Evolutionary conservation across 1,140 invertebrate species (phyloP).

Genomic region (Ostrea denselamellosa): DNA sequence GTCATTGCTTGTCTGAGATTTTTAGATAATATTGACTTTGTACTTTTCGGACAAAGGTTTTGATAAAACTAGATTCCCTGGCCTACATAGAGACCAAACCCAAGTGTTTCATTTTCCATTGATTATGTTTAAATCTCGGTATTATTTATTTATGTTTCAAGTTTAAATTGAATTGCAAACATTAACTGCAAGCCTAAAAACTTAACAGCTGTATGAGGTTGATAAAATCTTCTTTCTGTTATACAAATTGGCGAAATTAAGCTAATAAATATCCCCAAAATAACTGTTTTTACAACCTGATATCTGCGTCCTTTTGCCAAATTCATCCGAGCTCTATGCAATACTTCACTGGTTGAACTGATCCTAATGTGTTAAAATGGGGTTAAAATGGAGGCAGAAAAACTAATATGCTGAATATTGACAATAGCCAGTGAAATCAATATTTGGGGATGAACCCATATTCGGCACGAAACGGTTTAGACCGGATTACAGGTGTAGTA

Average conservation of each 20-base stretch:
- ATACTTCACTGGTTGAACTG: not conserved
- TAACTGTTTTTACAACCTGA: constrained; percentile 19
- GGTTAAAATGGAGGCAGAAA: not conserved
- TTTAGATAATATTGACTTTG: constrained; percentile 10
- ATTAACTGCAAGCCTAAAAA: constrained; percentile 24
- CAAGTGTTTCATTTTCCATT: constrained; percentile 16
- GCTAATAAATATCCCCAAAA: constrained; percentile 36
- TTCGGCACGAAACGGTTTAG: constrained; percentile 31
- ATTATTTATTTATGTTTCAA: constrained; percentile 33
- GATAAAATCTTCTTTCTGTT: constrained; percentile 26
- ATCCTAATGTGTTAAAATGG: constrained; percentile 29
- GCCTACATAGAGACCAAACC: constrained; percentile 1
- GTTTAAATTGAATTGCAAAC: constrained; percentile 34
- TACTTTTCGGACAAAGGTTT: not conserved
- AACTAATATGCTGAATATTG: not conserved
- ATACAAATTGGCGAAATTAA: constrained; percentile 17
- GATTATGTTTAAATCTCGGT: constrained; percentile 36
- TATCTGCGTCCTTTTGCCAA: not conserved
- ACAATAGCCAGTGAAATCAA: constrained; percentile 22
- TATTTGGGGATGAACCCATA: constrained; percentile 24
- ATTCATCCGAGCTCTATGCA: not conserved
- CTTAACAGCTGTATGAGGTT: not conserved
- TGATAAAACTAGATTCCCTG: not conserved
- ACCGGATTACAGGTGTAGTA: not conserved
- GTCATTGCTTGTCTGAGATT: not conserved